A percentile compares a stretch with the other conserved stretches of the same genome.
These are phyloP conservation scores for Hofmannophila pseudospretella DNA, from an alignment of 2,888 invertebrate genomes.

Conservation along the genomic window DNA sequence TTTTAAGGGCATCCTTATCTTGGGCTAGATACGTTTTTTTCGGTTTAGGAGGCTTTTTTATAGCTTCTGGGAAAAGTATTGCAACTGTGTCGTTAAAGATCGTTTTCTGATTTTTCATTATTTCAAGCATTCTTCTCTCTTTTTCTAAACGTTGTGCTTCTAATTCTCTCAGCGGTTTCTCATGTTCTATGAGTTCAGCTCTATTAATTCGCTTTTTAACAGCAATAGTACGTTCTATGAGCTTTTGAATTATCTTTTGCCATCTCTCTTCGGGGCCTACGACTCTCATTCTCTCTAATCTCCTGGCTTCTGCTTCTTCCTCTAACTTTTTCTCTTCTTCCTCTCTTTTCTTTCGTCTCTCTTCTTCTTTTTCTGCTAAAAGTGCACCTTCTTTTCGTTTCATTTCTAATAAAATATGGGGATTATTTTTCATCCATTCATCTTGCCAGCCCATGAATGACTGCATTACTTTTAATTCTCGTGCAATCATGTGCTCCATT, in stretches of 20 bases:
- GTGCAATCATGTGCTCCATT: slow-evolving; percentile 63
- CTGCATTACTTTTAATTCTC: slow-evolving; percentile 72
- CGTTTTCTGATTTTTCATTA: slow-evolving; percentile 75
- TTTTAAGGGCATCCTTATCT: slow-evolving; percentile 51
- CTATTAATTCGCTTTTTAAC: slow-evolving; percentile 80
- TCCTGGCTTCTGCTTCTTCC: slow-evolving; percentile 69
- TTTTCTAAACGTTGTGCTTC: slow-evolving; percentile 77
- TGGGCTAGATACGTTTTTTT: slow-evolving; percentile 64
- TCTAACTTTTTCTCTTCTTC: slow-evolving; percentile 66
- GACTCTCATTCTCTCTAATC: slow-evolving; percentile 52
- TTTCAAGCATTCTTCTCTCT: slow-evolving; percentile 74
- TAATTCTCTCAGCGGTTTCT: slow-evolving; percentile 78
- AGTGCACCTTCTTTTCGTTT: slow-evolving; percentile 58
- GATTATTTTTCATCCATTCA: slow-evolving; percentile 70
- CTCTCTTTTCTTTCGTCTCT: slow-evolving; percentile 52
- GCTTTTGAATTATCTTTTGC: slow-evolving; percentile 80
- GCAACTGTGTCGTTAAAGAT: slow-evolving; percentile 83
- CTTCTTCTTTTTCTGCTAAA: slow-evolving; percentile 61
- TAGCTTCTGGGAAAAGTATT: slow-evolving; percentile 79
- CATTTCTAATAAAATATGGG: slow-evolving; percentile 53
- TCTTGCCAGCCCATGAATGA: slow-evolving; percentile 79
- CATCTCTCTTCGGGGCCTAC: slow-evolving; percentile 75
- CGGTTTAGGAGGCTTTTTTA: slow-evolving; percentile 60
- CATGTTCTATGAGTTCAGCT: slow-evolving; percentile 77
- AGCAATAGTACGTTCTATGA: slow-evolving; percentile 80